These are phyloP conservation scores for Collichthys lucidus DNA, from an alignment of 2,113 vertebrate species.

Conservation along the genomic window DNA sequence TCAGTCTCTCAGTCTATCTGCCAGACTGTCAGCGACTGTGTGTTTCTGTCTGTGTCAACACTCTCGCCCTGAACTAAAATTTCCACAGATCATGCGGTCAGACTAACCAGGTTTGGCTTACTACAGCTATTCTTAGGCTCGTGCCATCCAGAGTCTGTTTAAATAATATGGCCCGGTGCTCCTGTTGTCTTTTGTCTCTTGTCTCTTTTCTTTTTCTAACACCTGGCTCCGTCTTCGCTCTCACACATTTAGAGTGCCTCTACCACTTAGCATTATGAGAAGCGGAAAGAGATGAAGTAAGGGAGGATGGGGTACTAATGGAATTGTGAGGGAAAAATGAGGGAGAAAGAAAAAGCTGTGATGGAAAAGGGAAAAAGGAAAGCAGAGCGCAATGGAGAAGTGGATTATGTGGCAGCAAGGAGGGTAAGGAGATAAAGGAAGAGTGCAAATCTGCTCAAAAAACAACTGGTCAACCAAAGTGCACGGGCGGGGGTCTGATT, in stretches of 20 bases:
- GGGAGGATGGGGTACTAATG: slow-evolving; percentile 34
- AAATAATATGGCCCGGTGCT: slow-evolving; percentile 30
- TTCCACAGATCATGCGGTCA: slow-evolving; percentile 60
- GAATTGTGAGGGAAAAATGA: slow-evolving; percentile 6
- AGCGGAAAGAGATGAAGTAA: slow-evolving; percentile 25
- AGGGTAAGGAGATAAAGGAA: neutral
- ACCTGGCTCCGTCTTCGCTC: slow-evolving; percentile 47
- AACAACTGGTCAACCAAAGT: slow-evolving; percentile 9
- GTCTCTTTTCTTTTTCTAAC: slow-evolving; percentile 45
- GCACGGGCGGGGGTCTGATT: neutral
- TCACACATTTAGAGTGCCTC: slow-evolving; percentile 29
- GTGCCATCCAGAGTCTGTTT: slow-evolving; percentile 42
- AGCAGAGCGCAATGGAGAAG: neutral
- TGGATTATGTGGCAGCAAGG: neutral
- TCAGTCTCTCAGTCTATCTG: slow-evolving; percentile 46
- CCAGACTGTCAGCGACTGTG: slow-evolving; percentile 68
- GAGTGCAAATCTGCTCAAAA: neutral
- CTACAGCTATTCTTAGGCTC: slow-evolving; percentile 53
- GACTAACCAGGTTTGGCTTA: slow-evolving; percentile 46
- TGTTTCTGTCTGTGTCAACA: slow-evolving; percentile 64
- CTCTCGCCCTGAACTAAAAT: slow-evolving; percentile 56
- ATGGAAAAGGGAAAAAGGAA: neutral
- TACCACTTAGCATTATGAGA: slow-evolving; percentile 39
- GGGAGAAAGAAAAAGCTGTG: neutral
- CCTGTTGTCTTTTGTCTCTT: slow-evolving; percentile 33